phyloP scores from a whole-genome alignment of 1,140 invertebrate genomes.

The Pentalonia nigronervosa region DNA sequence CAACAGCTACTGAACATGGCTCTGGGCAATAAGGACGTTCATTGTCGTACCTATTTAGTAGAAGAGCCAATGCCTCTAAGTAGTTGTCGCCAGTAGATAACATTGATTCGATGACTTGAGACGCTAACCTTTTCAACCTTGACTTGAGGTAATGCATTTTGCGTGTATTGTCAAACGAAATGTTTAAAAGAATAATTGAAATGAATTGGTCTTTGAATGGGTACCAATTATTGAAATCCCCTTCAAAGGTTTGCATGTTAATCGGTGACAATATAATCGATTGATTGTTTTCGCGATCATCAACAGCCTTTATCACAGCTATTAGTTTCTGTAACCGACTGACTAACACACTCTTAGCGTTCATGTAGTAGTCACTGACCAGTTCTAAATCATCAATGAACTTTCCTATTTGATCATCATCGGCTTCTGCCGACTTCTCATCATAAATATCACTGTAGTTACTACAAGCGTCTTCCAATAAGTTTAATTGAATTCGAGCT shows the following conservation, averaged over 20 bases:
- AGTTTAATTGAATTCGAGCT: not conserved
- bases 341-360: not conserved
- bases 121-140: not conserved
- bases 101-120: not conserved
- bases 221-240: not conserved
- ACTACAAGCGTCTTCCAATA: not conserved
- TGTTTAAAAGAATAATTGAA: not conserved
- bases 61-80: not conserved
- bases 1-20: not conserved
- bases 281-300: not conserved
- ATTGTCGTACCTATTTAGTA: not conserved
- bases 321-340: not conserved
- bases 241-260: not conserved
- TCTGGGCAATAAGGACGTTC: not conserved
- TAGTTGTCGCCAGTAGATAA: not conserved
- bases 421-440: not conserved
- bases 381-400: not conserved
- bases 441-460: not conserved
- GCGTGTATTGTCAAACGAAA: not conserved
- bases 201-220: not conserved
- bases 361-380: not conserved
- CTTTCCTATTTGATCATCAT: not conserved
- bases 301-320: not conserved
- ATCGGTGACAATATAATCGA: not conserved
- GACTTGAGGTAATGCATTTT: not conserved